Evolutionary conservation across 2,888 invertebrate genomes (phyloP).

Genomic region (Tupiocoris notatus): DNA sequence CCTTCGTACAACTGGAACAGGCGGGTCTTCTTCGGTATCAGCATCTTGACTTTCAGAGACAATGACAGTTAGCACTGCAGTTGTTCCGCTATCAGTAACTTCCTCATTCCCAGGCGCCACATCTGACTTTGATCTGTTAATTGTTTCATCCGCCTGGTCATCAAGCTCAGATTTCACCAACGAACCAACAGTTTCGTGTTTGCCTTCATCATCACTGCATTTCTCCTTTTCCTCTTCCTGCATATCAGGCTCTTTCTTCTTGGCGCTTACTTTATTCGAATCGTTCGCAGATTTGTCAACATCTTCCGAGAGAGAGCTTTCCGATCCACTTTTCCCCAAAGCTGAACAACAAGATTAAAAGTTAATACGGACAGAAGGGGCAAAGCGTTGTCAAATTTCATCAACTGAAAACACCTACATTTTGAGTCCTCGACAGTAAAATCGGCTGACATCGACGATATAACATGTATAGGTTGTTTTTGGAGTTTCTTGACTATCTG

Average conservation of each 20-base stretch:
- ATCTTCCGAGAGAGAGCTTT: conserved; percentile 78
- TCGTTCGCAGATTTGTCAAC: conserved; percentile 58
- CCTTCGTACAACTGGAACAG: conserved; percentile 50
- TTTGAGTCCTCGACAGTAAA: conserved; percentile 46
- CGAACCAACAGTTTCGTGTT: not conserved
- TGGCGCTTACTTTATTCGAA: conserved; percentile 53
- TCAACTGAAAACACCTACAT: conserved; percentile 37
- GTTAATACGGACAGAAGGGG: too few relatives aligned
- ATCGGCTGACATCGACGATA: conserved; percentile 57
- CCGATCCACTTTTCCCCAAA: conserved; percentile 76
- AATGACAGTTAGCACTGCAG: not conserved
- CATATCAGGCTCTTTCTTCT: conserved; percentile 50
- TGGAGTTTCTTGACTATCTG: conserved; percentile 64
- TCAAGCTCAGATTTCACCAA: too few relatives aligned
- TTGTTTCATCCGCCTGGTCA: too few relatives aligned
- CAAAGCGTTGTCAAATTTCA: too few relatives aligned
- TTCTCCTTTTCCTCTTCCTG: conserved; percentile 51
- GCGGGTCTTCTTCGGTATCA: conserved; percentile 41
- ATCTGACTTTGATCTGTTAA: not conserved
- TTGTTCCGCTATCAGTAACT: not conserved
- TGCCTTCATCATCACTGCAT: conserved; percentile 49
- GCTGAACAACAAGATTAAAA: conserved; percentile 27
- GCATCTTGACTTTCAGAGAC: conserved; percentile 40
- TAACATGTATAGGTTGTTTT: conserved; percentile 71
- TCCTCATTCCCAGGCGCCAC: not conserved